phyloP scores from a whole-genome alignment of 1,140 invertebrate genomes.

The Eciton burchellii region DNA sequence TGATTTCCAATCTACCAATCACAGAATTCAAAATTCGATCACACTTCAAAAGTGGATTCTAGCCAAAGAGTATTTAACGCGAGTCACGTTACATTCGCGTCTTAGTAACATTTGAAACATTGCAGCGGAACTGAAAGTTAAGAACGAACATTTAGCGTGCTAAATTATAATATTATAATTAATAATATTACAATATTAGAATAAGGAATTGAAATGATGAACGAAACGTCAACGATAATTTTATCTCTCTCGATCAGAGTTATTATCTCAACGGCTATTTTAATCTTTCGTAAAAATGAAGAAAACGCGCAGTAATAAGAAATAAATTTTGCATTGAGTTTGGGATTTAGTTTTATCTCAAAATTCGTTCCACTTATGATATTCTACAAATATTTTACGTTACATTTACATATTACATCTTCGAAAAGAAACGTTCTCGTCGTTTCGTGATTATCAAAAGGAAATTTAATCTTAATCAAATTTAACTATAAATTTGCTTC shows the following conservation, averaged over 20 bases:
- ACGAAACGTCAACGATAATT: background rate
- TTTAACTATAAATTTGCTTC: background rate
- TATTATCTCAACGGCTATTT: no score
- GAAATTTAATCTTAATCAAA: background rate
- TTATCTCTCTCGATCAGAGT: background rate
- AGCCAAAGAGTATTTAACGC: slow-evolving; percentile 63
- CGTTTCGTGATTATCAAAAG: background rate
- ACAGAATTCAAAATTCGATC: slow-evolving; percentile 56
- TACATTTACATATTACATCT: no score
- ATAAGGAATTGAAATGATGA: background rate
- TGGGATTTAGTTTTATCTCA: no score
- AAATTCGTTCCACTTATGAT: no score
- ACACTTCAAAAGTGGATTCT: slow-evolving; percentile 60
- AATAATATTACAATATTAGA: slow-evolving; percentile 3
- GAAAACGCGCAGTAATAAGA: no score
- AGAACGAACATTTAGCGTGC: background rate
- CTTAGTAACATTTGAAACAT: slow-evolving; percentile 47
- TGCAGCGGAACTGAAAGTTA: background rate
- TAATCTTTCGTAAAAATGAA: no score
- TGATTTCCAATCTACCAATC: slow-evolving; percentile 50
- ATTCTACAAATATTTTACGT: background rate
- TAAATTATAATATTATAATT: background rate
- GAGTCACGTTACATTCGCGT: slow-evolving; percentile 57
- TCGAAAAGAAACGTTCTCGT: background rate
- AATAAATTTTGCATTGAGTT: no score